Conservation (phyloP, 1,140 invertebrate species). For the Colletes latitarsis region DNA sequence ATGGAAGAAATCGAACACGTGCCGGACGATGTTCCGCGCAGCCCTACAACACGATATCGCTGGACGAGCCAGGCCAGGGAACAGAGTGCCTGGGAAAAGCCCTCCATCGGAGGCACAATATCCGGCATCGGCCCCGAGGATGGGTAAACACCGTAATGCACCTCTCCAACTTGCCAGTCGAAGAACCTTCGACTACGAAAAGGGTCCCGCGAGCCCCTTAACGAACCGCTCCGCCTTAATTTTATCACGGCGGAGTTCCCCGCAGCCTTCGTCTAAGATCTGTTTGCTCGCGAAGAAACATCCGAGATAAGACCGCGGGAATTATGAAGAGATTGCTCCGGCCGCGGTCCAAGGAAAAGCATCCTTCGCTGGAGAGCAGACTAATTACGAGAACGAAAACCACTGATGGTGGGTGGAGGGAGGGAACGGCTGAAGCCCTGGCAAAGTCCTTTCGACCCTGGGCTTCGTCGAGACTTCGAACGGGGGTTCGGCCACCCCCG, state of each 20-base stretch:
- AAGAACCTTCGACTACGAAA: not conserved
- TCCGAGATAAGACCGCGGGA: conserved; percentile 54
- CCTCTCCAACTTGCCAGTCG: conserved; percentile 12
- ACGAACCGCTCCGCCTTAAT: conserved; percentile 63
- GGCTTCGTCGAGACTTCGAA: not conserved
- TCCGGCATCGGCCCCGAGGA: conserved; percentile 17
- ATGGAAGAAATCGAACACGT: not conserved
- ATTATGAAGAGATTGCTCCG: conserved; percentile 61
- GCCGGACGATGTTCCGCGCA: no score
- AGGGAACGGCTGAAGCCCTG: not conserved
- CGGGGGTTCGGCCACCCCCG: not conserved
- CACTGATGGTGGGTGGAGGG: not conserved
- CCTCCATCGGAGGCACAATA: conserved; percentile 4
- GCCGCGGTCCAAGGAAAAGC: conserved; percentile 41
- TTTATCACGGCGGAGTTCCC: conserved; percentile 62
- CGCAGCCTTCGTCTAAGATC: conserved; percentile 52
- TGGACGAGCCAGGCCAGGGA: not conserved
- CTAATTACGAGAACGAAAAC: conserved; percentile 55
- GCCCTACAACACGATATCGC: not conserved
- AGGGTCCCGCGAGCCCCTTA: conserved; percentile 11
- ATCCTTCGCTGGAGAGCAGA: conserved; percentile 54
- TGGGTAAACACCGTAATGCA: conserved; percentile 43
- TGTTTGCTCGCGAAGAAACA: conserved; percentile 71
- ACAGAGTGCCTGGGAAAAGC: conserved; percentile 14
- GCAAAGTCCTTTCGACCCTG: not conserved